phyloP scores from a whole-genome alignment of 1,140 invertebrate species.

The Aphidius gifuensis region DNA sequence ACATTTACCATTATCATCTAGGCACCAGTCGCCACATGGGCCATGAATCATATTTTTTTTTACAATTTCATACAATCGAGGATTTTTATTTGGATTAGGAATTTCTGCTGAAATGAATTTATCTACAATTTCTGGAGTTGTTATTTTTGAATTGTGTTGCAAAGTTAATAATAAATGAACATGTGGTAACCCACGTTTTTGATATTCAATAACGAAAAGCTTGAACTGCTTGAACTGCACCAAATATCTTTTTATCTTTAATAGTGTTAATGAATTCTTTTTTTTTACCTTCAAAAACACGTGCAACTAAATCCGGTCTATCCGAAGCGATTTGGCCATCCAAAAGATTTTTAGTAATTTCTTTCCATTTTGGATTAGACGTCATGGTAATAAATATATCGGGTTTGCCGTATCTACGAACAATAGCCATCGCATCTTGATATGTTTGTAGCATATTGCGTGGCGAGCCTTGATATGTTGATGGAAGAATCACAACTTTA shows the following conservation, averaged over 20 bases:
- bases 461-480: constrained; percentile 4
- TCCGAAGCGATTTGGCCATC: too few species aligned
- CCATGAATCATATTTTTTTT: too few species aligned
- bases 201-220: not conserved
- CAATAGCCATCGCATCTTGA: constrained; percentile 4
- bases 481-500: constrained; percentile 1
- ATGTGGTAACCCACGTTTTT: constrained; percentile 5
- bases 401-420: not conserved
- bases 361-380: too few species aligned
- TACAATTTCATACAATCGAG: too few species aligned
- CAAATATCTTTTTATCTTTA: not conserved
- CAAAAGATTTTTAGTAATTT: too few species aligned
- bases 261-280: not conserved
- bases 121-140: constrained; percentile 52
- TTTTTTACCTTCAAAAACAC: constrained; percentile 3
- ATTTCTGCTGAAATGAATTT: too few species aligned
- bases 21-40: too few species aligned
- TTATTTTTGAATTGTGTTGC: not conserved
- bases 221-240: too few species aligned
- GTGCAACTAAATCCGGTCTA: too few species aligned
- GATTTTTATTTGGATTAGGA: too few species aligned
- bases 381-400: too few species aligned
- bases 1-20: constrained; percentile 39
- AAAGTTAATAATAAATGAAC: constrained; percentile 3
- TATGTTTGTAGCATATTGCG: constrained; percentile 1